These are phyloP conservation scores for Suricata suricatta DNA, from an alignment of 2,113 vertebrate species.

Conservation along the genomic window DNA sequence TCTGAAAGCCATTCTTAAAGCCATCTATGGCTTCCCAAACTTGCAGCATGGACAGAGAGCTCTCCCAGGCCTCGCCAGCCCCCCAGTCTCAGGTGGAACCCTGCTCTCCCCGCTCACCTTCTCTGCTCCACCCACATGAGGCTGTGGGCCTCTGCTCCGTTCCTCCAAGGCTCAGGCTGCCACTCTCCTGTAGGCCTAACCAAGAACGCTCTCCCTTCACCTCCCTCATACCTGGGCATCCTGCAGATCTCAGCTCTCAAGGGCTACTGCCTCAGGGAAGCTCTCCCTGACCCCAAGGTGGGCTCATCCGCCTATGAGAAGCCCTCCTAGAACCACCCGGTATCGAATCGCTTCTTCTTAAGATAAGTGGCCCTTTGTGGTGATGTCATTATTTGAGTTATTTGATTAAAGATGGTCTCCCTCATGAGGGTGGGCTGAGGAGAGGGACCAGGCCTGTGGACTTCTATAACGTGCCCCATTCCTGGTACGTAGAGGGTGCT, in stretches of 20 bases:
- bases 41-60: neutral
- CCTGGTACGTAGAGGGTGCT: neutral
- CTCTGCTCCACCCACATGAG: neutral
- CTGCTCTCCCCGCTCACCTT: too few species aligned
- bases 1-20: neutral
- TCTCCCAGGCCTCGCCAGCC: neutral
- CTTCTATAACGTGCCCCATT: neutral
- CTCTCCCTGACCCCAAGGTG: neutral
- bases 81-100: neutral
- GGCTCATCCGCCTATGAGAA: neutral
- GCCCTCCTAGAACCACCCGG: neutral
- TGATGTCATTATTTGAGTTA: neutral
- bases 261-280: neutral
- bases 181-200: neutral
- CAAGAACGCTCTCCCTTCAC: neutral
- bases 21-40: neutral
- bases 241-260: neutral
- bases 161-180: neutral
- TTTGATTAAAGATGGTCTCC: neutral
- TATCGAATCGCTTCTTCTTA: neutral
- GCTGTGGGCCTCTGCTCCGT: neutral
- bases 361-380: neutral
- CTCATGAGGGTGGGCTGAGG: neutral
- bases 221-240: neutral
- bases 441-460: neutral